These are phyloP conservation scores for Oryzias melastigma DNA, from an alignment of 2,113 vertebrate genomes.

Conservation along the genomic window DNA sequence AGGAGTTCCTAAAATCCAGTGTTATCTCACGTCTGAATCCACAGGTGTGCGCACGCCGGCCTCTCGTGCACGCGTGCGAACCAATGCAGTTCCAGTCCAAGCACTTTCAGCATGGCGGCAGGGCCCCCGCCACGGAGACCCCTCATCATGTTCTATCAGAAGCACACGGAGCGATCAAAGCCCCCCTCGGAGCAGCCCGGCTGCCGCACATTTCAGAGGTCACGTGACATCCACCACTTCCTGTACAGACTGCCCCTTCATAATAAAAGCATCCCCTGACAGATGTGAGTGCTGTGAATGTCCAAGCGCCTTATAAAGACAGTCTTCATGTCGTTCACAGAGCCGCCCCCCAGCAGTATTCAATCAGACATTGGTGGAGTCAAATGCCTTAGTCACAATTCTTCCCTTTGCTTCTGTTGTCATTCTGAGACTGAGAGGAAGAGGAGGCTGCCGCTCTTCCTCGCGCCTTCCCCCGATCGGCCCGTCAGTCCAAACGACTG, in stretches of 20 bases:
- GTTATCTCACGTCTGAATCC: conserved; percentile 56
- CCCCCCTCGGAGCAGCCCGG: too few species aligned
- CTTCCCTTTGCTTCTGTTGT: conserved; percentile 15
- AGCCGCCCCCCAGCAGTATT: conserved; percentile 24
- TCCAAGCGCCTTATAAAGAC: conserved; percentile 68
- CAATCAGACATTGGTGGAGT: conserved; percentile 43
- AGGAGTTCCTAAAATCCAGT: conserved; percentile 62
- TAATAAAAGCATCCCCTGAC: conserved; percentile 16
- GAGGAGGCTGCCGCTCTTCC: conserved; percentile 21
- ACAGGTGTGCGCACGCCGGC: conserved; percentile 2
- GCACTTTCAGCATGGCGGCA: conserved; percentile 70
- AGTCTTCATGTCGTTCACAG: conserved; percentile 25
- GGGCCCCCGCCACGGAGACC: not conserved
- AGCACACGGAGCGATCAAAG: not conserved
- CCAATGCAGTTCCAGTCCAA: conserved; percentile 30
- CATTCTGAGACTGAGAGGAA: conserved; percentile 28
- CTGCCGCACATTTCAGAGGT: conserved; percentile 9
- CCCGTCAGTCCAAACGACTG: conserved; percentile 65
- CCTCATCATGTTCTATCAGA: conserved; percentile 5
- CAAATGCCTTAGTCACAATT: conserved; percentile 67
- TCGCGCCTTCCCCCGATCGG: conserved; percentile 65
- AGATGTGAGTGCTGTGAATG: conserved; percentile 50
- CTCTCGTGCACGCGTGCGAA: conserved; percentile 16
- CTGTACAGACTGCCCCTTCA: conserved; percentile 49
- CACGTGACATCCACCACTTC: conserved; percentile 1